phyloP scores from a whole-genome alignment of 2,888 invertebrate genomes.

The Acanthacorydalis orientalis region DNA sequence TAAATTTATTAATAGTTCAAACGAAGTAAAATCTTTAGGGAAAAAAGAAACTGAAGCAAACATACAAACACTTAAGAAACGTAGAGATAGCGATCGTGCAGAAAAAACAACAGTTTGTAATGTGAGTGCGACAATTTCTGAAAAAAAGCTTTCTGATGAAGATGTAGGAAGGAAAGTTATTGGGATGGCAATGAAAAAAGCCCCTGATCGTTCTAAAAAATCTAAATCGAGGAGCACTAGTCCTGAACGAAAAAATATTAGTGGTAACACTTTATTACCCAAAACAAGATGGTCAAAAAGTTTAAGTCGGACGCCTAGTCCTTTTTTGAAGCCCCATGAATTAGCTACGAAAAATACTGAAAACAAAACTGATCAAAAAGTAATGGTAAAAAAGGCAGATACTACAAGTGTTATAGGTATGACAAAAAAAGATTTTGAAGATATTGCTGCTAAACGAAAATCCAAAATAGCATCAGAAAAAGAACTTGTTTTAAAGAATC shows the following conservation, averaged over 20 bases:
- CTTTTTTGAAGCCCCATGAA: slow-evolving; percentile 57
- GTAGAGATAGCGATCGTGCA: slow-evolving; percentile 10
- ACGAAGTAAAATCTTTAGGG: slow-evolving; percentile 7
- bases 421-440: slow-evolving; percentile 16
- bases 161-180: slow-evolving; percentile 10
- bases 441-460: slow-evolving; percentile 22
- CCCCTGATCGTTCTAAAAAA: slow-evolving; percentile 14
- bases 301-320: slow-evolving; percentile 72
- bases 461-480: slow-evolving; percentile 12
- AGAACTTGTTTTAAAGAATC: slow-evolving; percentile 2
- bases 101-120: slow-evolving; percentile 2
- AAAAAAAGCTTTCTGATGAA: slow-evolving; percentile 9
- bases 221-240: slow-evolving; percentile 23
- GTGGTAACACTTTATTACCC: slow-evolving; percentile 23
- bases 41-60: slow-evolving; percentile 14
- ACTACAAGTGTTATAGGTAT: slow-evolving; percentile 10
- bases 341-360: slow-evolving; percentile 25
- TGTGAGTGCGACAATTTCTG: slow-evolving; percentile 15
- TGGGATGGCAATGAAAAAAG: slow-evolving; percentile 14
- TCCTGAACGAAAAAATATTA: slow-evolving; percentile 15
- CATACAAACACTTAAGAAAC: slow-evolving; percentile 11
- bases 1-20: not conserved
- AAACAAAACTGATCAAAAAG: not conserved
- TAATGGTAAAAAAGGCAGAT: slow-evolving; percentile 27
- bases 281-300: slow-evolving; percentile 45